Percentiles rank a stretch among this genome's conserved stretches.
phyloP scores from a whole-genome alignment of 2,797 vertebrate species.

The Bryconaethiops microstoma region DNA sequence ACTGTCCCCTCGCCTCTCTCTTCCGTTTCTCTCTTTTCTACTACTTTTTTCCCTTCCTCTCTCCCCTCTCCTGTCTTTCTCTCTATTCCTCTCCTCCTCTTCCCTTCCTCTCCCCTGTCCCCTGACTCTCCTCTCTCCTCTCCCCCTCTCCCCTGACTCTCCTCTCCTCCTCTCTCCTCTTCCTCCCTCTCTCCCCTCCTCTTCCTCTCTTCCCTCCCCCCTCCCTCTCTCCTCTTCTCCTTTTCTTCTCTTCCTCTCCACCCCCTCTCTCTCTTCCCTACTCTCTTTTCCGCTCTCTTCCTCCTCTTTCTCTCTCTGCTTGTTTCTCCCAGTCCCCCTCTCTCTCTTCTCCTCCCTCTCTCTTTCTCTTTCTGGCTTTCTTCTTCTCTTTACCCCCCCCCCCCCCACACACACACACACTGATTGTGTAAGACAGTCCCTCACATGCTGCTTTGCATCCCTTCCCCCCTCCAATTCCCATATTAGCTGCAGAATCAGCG shows the following conservation, averaged over 20 bases:
- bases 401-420: not conserved
- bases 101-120: too few species aligned
- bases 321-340: not conserved
- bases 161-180: too few species aligned
- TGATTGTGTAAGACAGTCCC: conserved; percentile 5
- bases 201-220: too few species aligned
- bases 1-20: not conserved
- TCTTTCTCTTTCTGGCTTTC: not conserved
- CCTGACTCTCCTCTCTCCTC: too few species aligned
- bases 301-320: not conserved
- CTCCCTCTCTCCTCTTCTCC: not conserved
- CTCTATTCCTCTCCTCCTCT: too few species aligned
- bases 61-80: too few species aligned
- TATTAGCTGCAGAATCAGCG: not conserved
- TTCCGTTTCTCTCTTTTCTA: not conserved
- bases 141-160: too few species aligned
- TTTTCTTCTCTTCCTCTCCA: not conserved
- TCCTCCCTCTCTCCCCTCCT: too few species aligned
- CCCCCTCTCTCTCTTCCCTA: not conserved
- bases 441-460: not conserved
- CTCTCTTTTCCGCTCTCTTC: not conserved
- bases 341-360: not conserved
- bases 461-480: not conserved
- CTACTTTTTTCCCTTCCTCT: not conserved
- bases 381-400: not conserved